Conservation (phyloP, 2,113 vertebrate species). For the Mirounga angustirostris region DNA sequence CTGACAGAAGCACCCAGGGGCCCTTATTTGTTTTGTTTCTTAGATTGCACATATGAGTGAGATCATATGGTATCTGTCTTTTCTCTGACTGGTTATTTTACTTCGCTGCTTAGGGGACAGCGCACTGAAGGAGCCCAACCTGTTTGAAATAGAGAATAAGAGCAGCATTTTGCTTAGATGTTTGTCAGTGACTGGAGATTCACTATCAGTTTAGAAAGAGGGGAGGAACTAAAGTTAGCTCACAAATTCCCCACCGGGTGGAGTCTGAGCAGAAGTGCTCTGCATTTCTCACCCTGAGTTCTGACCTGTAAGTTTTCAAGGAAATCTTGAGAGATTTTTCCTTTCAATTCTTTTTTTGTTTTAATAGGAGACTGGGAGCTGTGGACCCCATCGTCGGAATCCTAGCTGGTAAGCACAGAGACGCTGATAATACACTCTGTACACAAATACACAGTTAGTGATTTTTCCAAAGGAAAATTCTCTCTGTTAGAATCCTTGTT, state of each 20-base stretch:
- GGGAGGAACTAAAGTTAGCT: slow-evolving; percentile 55
- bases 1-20: too few species aligned
- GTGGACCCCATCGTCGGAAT: fast-evolving
- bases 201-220: neutral
- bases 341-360: too few species aligned
- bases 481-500: neutral
- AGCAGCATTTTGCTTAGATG: neutral
- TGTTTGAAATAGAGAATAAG: neutral
- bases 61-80: too few species aligned
- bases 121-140: neutral
- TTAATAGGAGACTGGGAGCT: neutral
- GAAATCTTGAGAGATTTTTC: neutral
- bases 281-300: neutral
- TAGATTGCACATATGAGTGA: too few species aligned
- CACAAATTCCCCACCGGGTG: slow-evolving; percentile 50
- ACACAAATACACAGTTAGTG: neutral
- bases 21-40: too few species aligned
- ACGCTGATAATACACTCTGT: neutral
- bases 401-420: slow-evolving; percentile 51
- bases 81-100: too few species aligned
- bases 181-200: neutral
- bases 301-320: neutral
- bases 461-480: neutral
- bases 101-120: neutral
- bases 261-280: neutral